Percentiles rank a stretch among this genome's conserved stretches.
phyloP scores from a whole-genome alignment of 2,888 invertebrate genomes.

The Epistrophe eligans region DNA sequence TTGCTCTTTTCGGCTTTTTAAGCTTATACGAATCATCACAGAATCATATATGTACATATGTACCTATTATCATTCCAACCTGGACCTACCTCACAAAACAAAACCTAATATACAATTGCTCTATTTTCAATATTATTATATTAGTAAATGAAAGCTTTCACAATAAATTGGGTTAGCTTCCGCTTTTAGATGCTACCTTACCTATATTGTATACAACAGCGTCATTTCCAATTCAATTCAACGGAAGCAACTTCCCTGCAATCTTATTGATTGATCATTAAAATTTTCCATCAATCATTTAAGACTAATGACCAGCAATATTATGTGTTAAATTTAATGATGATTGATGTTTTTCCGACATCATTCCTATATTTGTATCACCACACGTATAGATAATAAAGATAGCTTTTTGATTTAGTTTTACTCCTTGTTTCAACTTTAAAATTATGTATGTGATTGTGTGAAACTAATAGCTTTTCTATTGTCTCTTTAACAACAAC shows the following conservation, averaged over 20 bases:
- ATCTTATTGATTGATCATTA: constrained; percentile 16
- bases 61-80: no score
- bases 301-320: constrained; percentile 26
- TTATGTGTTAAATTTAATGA: constrained; percentile 14
- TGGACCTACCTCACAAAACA: constrained; percentile 29
- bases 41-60: no score
- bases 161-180: constrained; percentile 20
- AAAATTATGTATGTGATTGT: neutral
- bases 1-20: neutral
- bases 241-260: constrained; percentile 5
- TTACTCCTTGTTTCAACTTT: neutral
- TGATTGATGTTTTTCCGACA: constrained; percentile 16
- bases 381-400: neutral
- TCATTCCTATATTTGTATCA: neutral
- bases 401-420: constrained; percentile 22
- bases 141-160: constrained; percentile 25
- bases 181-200: neutral
- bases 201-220: neutral
- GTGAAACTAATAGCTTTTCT: constrained; percentile 28
- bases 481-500: neutral
- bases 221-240: neutral
- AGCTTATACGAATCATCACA: neutral
- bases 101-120: constrained; percentile 9
- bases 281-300: constrained; percentile 23
- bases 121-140: constrained; percentile 6